A percentile compares a stretch with the other conserved stretches of the same genome.
Conservation (phyloP, 2,888 invertebrate genomes). For the Priapulus caudatus region DNA sequence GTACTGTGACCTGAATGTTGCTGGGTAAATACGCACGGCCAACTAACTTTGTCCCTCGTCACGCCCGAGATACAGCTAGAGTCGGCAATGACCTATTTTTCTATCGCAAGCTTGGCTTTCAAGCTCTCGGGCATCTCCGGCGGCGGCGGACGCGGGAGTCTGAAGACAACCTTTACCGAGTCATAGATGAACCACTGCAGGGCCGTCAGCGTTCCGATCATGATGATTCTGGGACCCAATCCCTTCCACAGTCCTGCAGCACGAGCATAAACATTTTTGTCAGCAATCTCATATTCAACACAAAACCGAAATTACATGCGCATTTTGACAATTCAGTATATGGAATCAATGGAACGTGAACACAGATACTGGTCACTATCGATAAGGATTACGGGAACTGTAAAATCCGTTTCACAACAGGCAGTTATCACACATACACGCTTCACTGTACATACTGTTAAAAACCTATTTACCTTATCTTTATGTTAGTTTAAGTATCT, state of each 20-base stretch:
- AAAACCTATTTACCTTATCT: no score
- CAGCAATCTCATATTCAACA: neutral
- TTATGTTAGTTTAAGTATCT: no score
- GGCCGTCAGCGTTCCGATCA: slow-evolving; percentile 86
- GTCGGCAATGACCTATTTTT: no score
- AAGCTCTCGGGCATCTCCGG: slow-evolving; percentile 89
- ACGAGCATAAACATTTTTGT: neutral
- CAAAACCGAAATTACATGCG: neutral
- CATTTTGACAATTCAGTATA: neutral
- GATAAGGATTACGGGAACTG: slow-evolving; percentile 23
- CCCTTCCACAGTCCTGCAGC: slow-evolving; percentile 65
- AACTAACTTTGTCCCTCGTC: no score
- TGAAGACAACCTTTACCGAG: slow-evolving; percentile 61
- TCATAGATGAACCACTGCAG: slow-evolving; percentile 87
- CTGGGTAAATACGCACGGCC: no score
- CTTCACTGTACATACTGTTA: no score
- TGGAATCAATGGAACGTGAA: neutral
- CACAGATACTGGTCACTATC: slow-evolving; percentile 14
- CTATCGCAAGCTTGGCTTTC: slow-evolving; percentile 51
- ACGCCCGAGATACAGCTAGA: no score
- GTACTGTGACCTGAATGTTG: no score
- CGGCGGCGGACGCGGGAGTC: slow-evolving; percentile 88
- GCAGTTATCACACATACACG: no score
- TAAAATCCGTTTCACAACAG: slow-evolving; percentile 10
- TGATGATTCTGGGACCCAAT: slow-evolving; percentile 68